Base-by-base conservation (phyloP, 2,888 invertebrate genomes). In the Sphecodes monilicornis region DNA sequence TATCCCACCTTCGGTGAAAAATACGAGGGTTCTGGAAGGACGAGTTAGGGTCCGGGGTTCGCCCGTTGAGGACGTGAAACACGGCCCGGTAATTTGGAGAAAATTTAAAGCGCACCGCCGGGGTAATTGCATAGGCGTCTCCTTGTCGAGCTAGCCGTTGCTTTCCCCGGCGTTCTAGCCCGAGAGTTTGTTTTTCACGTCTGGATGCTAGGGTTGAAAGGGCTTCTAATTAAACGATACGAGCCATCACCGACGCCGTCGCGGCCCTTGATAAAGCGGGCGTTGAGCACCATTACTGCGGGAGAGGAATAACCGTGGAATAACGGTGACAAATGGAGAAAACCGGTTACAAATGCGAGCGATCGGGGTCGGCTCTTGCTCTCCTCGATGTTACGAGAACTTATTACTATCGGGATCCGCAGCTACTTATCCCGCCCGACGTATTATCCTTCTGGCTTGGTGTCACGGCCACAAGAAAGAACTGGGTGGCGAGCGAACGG, bases 31-130 rank as follows among this genome's bases (percentile, higher is more conserved):
- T 60, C 64, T 54, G 72, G 75, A 78, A 70, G 36, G 54, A 32
- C 22, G 75, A 26, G 66, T 43, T 57, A 41, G 82, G 70, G 70
- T 89, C 57, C 60, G 78, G 86, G 57, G 26, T 18, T 29, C 64
- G 64, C 18, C 57, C 71, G 69, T 71, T 60, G 29, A 80, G 88
- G 85, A 86, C 82, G 82, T 81, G 90, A 88, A 90, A 88, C 88
- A 88, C 86, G 85, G 87, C 82, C 88, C 84, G 78, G 90, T 90
- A 88, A 90, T 89, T 89, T 88, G 88, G 90, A 72, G 89, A 80
- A 87, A 89, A 89, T 90, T 90, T 87, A 90, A 88, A 89, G 82
- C 88, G 76, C 77, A 76, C 79, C 74, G 80, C 69, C 72, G 72
- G 36, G 80, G 85, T 88, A 88, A 89, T 83, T 87, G 90, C 88